Conservation (phyloP, 2,888 invertebrate genomes). For the Parnassius apollo region DNA sequence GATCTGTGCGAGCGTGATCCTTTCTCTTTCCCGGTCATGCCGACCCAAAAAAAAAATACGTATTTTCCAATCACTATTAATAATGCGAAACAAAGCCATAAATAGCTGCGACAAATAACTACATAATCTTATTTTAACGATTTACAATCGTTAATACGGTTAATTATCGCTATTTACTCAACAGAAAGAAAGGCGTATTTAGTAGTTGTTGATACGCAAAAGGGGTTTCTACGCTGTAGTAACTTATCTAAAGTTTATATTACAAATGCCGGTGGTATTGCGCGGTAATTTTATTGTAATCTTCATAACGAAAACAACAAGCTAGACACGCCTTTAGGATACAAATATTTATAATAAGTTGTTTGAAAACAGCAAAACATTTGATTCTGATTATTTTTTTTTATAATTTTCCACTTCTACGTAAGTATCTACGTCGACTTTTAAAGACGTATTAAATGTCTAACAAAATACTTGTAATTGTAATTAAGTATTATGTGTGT, state of each 20-base stretch:
- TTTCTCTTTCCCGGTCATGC: no score
- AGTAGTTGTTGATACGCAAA: neutral
- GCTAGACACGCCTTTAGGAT: neutral
- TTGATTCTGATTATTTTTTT: no score
- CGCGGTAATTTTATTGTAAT: neutral
- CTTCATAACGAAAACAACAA: neutral
- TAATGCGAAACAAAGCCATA: neutral
- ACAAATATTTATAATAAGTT: neutral
- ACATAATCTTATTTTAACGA: neutral
- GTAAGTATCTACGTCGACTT: no score
- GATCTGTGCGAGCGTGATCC: no score
- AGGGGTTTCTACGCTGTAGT: neutral
- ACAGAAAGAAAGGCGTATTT: constrained; percentile 1
- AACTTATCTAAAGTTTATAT: constrained; percentile 5
- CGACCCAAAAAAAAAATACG: no score
- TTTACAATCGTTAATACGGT: neutral
- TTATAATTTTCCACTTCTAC: no score
- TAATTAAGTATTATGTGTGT: no score
- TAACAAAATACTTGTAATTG: no score
- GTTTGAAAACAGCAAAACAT: neutral
- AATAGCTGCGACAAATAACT: neutral
- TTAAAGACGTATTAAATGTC: no score
- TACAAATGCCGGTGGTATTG: neutral
- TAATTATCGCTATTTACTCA: neutral
- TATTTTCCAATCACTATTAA: no score